These are phyloP conservation scores for Hestina assimilis DNA, from an alignment of 1,140 invertebrate species.

Conservation along the genomic window DNA sequence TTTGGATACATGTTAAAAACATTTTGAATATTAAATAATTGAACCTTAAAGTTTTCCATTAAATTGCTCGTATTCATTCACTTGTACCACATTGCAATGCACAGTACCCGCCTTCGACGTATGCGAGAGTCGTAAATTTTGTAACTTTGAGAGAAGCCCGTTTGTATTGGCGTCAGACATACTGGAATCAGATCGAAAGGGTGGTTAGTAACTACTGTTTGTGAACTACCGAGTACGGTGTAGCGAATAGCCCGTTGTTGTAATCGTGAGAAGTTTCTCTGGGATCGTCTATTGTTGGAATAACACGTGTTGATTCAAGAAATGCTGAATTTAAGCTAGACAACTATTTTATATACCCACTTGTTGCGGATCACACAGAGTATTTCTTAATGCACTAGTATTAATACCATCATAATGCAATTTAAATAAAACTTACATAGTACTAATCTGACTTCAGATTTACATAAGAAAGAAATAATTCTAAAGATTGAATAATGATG, in stretches of 20 bases:
- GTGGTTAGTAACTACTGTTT: background rate
- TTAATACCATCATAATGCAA: no score
- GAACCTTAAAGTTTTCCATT: background rate
- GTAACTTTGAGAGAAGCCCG: conserved; percentile 16
- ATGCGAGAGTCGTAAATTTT: conserved; percentile 19
- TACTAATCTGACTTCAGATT: no score
- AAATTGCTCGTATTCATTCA: background rate
- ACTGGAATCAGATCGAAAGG: conserved; percentile 10
- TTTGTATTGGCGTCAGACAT: conserved; percentile 8
- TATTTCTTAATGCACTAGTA: no score
- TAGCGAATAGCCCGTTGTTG: background rate
- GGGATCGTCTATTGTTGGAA: background rate
- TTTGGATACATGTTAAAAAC: no score
- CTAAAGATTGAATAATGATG: no score
- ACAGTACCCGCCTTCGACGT: conserved; percentile 8
- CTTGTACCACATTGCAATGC: conserved; percentile 1
- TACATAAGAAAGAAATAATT: no score
- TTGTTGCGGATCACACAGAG: background rate
- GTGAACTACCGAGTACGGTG: conserved; percentile 3
- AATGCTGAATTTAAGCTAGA: background rate
- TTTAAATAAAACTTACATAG: no score
- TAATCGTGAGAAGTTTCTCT: conserved; percentile 1
- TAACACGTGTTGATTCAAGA: background rate
- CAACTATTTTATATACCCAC: background rate
- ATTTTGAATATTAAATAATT: background rate